phyloP scores from a whole-genome alignment of 2,113 vertebrate species.

The Eurystomus gularis region DNA sequence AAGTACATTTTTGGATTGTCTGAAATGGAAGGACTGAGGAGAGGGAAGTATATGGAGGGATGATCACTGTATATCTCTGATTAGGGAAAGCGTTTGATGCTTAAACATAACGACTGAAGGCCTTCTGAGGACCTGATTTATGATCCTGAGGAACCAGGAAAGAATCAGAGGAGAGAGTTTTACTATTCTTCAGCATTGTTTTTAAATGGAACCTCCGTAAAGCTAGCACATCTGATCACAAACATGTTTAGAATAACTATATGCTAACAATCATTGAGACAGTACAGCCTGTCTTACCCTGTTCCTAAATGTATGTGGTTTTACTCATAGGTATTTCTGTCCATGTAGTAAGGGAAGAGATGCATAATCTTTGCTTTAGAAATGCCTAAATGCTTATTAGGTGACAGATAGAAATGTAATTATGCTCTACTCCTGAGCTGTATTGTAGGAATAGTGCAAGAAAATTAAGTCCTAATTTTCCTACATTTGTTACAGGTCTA shows the following conservation, averaged over 20 bases:
- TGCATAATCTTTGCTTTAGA: not conserved
- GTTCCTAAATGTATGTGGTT: not conserved
- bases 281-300: not conserved
- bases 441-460: not conserved
- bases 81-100: not conserved
- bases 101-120: not conserved
- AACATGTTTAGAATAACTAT: not conserved
- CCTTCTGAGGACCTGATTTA: not conserved
- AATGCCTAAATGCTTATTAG: not conserved
- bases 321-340: not conserved
- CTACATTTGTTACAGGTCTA: not conserved
- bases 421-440: not conserved
- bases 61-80: not conserved
- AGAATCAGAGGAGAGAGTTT: not conserved
- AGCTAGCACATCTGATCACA: not conserved
- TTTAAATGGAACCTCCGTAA: not conserved
- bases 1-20: slow-evolving; percentile 18
- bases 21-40: slow-evolving; percentile 19
- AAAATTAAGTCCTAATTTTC: not conserved
- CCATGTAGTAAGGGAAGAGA: not conserved
- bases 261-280: not conserved
- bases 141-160: not conserved
- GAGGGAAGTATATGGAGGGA: not conserved
- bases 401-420: not conserved
- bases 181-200: not conserved